Base-by-base conservation (phyloP, 2,888 invertebrate genomes). In the Abrostola triplasia region DNA sequence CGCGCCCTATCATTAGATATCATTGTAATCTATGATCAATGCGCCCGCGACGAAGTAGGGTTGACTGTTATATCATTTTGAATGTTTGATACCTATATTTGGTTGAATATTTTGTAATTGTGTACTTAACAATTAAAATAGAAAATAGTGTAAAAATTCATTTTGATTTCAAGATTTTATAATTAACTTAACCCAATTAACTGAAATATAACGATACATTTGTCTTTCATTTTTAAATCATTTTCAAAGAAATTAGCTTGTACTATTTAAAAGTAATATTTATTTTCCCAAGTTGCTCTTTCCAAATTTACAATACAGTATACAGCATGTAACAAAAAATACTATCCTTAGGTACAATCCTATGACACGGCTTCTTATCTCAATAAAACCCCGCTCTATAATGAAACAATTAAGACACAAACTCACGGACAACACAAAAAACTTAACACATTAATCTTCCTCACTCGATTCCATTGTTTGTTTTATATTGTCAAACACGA, bases 21-120 rank as follows among this genome's bases (percentile, higher is more conserved):
- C 92, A 93, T 93, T 92, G 93, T 93, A 90, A 90, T 90, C 88
- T 90, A 89, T 91, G 91, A 92, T 92, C 90, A 88, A 89, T 89
- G 85, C 83, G 84, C 80, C 81, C 74, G 84, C 83, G 80, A 66
- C 69, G 60, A 52, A 36, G 59, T 77, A 88, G 86, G 87, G 88
- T 70, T 89, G 87, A 47, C 75, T 5, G 49, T 52, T 7, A 12
- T n/a, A 12, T 47, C n/a, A 9, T 47, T 55, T 42, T 10, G 9
- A 12, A n/a, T 24, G 24, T 24, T 24, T 24, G 24, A 4, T 24
- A n/a, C n/a, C n/a, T n/a, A 1, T 24, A 24, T 24, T 24, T 24
- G 24, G 24, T 24, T 24, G 4, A 12, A 44, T 44, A 10, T 44
- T 12, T 36, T 12, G 6, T 13, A 36, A 24, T 49, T 36, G 8